Conservation (phyloP, 2,888 invertebrate genomes). For the Drosophila paramelanica region DNA sequence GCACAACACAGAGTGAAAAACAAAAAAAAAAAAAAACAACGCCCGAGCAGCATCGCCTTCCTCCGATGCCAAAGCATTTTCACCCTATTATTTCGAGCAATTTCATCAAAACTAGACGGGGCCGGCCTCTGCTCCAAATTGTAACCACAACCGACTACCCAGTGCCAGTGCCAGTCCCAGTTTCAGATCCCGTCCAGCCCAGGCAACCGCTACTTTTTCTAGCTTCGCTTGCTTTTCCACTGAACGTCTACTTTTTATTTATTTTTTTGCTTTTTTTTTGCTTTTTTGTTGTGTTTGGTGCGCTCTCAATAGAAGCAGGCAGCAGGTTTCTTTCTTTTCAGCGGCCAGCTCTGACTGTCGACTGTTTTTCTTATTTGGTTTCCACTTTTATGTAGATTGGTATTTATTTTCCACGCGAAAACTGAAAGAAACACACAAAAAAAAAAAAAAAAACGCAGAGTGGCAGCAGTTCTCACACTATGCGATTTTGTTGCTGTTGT, state of each 20-base stretch:
- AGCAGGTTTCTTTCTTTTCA: constrained; percentile 69
- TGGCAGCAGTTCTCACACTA: constrained; percentile 70
- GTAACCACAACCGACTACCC: constrained; percentile 65
- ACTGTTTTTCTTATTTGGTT: constrained; percentile 72
- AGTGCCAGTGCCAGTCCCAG: constrained; percentile 29
- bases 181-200: constrained; percentile 16
- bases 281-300: constrained; percentile 27
- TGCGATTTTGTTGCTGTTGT: constrained; percentile 30
- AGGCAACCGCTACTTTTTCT: constrained; percentile 49
- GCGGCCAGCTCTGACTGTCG: constrained; percentile 52
- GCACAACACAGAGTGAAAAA: constrained; percentile 35
- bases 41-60: constrained; percentile 1
- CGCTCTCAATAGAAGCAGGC: constrained; percentile 58
- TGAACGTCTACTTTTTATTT: constrained; percentile 19
- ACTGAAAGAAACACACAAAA: constrained; percentile 35
- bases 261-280: constrained; percentile 25
- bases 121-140: constrained; percentile 69
- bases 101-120: constrained; percentile 75
- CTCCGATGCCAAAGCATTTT: constrained; percentile 49
- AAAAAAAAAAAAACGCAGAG: constrained; percentile 20
- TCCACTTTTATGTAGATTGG: constrained; percentile 80
- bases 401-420: constrained; percentile 78
- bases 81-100: constrained; percentile 79
- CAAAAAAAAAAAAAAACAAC: constrained; percentile 10
- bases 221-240: constrained; percentile 44